These are phyloP conservation scores for Stegodyphus dumicola DNA, from an alignment of 1,140 invertebrate genomes.

Conservation along the genomic window DNA sequence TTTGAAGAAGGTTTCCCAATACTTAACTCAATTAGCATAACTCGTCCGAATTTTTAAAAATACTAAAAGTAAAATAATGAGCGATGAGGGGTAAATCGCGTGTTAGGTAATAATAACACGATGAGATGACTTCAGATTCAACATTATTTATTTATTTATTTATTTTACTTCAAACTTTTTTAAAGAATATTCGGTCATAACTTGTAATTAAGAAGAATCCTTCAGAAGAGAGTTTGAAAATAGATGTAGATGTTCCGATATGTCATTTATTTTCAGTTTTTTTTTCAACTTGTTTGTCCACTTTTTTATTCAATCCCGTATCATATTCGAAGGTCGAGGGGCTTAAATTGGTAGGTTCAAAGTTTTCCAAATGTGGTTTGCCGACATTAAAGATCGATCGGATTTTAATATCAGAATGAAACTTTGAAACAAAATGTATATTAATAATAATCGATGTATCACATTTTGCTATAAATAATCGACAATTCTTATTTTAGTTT, in stretches of 20 bases:
- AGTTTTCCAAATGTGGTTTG: neutral
- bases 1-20: too few relatives aligned
- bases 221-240: slow-evolving; percentile 3
- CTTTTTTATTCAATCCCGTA: slow-evolving; percentile 15
- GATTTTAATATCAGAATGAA: slow-evolving; percentile 52
- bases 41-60: slow-evolving; percentile 11
- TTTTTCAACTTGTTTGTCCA: neutral
- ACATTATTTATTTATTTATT: slow-evolving; percentile 19
- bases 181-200: slow-evolving; percentile 12
- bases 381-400: slow-evolving; percentile 38
- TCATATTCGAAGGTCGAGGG: slow-evolving; percentile 4
- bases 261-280: slow-evolving; percentile 18
- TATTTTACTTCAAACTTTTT: slow-evolving; percentile 6
- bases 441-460: slow-evolving; percentile 50
- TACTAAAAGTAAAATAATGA: slow-evolving; percentile 29
- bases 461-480: neutral
- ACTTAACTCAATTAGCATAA: slow-evolving; percentile 41
- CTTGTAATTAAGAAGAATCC: slow-evolving; percentile 40
- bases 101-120: slow-evolving; percentile 39
- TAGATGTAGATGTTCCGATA: slow-evolving; percentile 3
- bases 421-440: slow-evolving; percentile 60
- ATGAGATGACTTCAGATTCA: slow-evolving; percentile 27
- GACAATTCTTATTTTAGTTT: too few relatives aligned
- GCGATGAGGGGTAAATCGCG: slow-evolving; percentile 34
- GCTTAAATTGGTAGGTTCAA: slow-evolving; percentile 47